Conservation (phyloP, 2,888 invertebrate species). For the Drosophila macrospina region DNA sequence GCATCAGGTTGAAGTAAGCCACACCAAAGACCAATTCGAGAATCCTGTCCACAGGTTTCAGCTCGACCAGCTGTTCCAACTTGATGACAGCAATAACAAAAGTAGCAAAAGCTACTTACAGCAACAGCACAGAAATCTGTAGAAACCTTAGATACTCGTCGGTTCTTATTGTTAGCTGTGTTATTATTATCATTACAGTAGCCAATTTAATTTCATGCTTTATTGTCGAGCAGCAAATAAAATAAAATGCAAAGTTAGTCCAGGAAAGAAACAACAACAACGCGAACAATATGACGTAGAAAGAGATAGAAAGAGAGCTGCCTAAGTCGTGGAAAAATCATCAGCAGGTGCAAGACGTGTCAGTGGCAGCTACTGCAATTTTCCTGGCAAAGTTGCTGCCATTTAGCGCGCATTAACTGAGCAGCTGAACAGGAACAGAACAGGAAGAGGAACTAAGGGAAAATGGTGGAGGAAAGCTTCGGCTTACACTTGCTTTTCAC, state of each 20-base stretch:
- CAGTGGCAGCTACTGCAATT: slow-evolving; percentile 34
- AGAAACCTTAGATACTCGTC: slow-evolving; percentile 11
- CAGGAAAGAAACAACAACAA: slow-evolving; percentile 6
- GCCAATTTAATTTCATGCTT: slow-evolving; percentile 69
- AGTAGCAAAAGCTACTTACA: slow-evolving; percentile 15
- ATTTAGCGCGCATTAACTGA: slow-evolving; percentile 57
- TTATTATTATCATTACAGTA: slow-evolving; percentile 49
- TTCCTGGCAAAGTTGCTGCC: slow-evolving; percentile 39
- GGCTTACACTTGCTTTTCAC: slow-evolving; percentile 77
- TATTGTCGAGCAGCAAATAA: slow-evolving; percentile 30
- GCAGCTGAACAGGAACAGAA: too few species aligned
- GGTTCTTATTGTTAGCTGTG: slow-evolving; percentile 6
- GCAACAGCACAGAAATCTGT: background rate
- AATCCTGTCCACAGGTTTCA: slow-evolving; percentile 10
- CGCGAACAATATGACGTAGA: background rate
- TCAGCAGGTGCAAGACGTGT: slow-evolving; percentile 43
- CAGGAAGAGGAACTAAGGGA: slow-evolving; percentile 24
- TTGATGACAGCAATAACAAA: slow-evolving; percentile 38
- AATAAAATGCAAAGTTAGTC: slow-evolving; percentile 36
- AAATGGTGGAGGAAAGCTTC: slow-evolving; percentile 40
- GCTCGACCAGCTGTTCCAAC: slow-evolving; percentile 26
- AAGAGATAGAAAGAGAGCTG: background rate
- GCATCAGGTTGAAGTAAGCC: slow-evolving; percentile 45
- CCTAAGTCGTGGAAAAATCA: slow-evolving; percentile 23
- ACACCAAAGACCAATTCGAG: slow-evolving; percentile 44